A percentile compares a stretch with the other conserved stretches of the same genome.
These are phyloP conservation scores for Callipepla squamata DNA, from an alignment of 2,113 vertebrate genomes.

Conservation along the genomic window DNA sequence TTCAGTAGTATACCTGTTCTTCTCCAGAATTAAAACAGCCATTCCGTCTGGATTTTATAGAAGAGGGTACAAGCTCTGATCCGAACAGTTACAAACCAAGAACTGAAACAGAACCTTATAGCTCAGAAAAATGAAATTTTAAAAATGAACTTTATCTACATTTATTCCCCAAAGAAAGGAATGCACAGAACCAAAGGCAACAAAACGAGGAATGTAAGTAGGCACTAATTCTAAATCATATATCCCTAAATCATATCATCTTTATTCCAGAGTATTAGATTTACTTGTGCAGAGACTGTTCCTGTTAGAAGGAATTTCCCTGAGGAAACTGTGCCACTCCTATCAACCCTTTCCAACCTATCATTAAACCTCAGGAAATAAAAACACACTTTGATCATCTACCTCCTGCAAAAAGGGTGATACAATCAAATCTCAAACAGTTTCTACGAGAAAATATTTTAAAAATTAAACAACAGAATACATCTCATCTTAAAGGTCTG, in stretches of 20 bases:
- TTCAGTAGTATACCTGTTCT: background rate
- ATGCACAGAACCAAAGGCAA: background rate
- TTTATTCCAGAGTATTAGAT: background rate
- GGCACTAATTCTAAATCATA: background rate
- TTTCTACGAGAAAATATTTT: background rate
- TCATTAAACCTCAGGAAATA: background rate
- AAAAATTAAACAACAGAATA: background rate
- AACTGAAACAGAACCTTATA: background rate
- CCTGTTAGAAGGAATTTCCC: background rate
- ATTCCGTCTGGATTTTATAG: background rate
- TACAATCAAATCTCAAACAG: background rate
- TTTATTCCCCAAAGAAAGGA: background rate
- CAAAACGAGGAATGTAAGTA: background rate
- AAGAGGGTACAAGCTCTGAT: background rate
- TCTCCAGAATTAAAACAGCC: background rate
- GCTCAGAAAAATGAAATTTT: background rate
- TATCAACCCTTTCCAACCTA: background rate
- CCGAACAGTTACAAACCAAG: background rate
- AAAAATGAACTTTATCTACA: background rate
- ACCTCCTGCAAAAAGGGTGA: background rate
- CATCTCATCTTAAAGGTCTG: background rate
- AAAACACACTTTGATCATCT: background rate
- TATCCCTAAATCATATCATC: fast-evolving
- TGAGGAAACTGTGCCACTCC: background rate
- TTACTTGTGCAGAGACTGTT: background rate